These are phyloP conservation scores for Nineta flava DNA, from an alignment of 2,888 invertebrate species.

Conservation along the genomic window DNA sequence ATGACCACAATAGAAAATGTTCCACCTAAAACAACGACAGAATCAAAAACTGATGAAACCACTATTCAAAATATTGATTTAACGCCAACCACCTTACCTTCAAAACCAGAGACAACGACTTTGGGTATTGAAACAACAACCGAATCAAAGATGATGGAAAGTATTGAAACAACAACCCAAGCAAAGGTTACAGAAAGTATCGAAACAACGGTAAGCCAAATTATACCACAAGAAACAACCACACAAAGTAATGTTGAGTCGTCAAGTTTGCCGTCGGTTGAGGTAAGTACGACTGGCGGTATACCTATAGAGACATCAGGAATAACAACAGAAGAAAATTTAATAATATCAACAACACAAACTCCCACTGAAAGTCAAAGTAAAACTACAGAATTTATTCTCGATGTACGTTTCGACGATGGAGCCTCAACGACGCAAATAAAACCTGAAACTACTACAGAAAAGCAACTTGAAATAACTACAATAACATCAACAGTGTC, in stretches of 20 bases:
- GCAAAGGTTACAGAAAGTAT: not conserved
- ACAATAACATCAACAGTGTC: too few relatives aligned
- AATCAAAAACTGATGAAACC: too few relatives aligned
- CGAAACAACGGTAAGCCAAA: not conserved
- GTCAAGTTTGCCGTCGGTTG: not conserved
- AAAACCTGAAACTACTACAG: too few relatives aligned
- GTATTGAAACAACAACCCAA: not conserved
- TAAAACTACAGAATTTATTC: too few relatives aligned
- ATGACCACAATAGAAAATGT: too few relatives aligned
- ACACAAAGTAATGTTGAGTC: not conserved
- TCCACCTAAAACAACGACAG: not conserved
- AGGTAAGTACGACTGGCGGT: not conserved
- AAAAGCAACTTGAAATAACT: too few relatives aligned
- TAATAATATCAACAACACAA: not conserved
- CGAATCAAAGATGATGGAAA: not conserved
- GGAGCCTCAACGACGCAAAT: too few relatives aligned
- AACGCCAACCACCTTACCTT: not conserved
- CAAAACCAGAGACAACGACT: not conserved
- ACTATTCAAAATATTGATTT: not conserved
- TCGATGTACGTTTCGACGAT: too few relatives aligned
- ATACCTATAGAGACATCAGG: not conserved
- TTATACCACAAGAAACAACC: not conserved
- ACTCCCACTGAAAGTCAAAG: slow-evolving; percentile 5
- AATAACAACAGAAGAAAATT: not conserved
- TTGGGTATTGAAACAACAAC: not conserved